phyloP scores from a whole-genome alignment of 2,888 invertebrate genomes.

The Rugalucina vietnamica region DNA sequence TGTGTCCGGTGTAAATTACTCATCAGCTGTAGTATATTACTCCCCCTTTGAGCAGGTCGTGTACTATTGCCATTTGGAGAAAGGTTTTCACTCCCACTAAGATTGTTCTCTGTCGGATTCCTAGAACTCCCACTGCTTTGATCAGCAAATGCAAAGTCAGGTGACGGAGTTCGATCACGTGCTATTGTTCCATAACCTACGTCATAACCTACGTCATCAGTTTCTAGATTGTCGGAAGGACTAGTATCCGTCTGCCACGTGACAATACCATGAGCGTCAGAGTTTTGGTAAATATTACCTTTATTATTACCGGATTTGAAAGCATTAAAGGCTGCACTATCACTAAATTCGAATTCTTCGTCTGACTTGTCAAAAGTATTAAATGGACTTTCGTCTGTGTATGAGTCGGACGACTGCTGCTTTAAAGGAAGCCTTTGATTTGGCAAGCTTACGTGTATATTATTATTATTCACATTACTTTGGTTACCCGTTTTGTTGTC shows the following conservation, averaged over 20 bases:
- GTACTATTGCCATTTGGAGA: not conserved
- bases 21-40: conserved; percentile 11
- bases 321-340: conserved; percentile 69
- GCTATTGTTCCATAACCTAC: conserved; percentile 70
- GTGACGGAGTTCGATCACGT: conserved; percentile 71
- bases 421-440: conserved; percentile 48
- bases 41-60: not conserved
- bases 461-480: too few relatives aligned
- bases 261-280: conserved; percentile 60
- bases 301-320: conserved; percentile 65
- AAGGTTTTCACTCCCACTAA: not conserved
- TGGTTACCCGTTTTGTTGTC: conserved; percentile 55
- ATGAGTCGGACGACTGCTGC: conserved; percentile 58
- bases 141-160: conserved; percentile 43
- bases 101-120: not conserved
- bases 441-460: conserved; percentile 47
- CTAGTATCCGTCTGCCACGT: conserved; percentile 76
- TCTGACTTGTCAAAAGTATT: conserved; percentile 71
- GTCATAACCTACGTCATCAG: conserved; percentile 69
- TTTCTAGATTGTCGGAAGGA: conserved; percentile 77
- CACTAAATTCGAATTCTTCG: conserved; percentile 74
- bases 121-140: not conserved
- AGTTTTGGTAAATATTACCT: conserved; percentile 69
- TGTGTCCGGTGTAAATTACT: conserved; percentile 24
- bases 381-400: conserved; percentile 65